phyloP scores from a whole-genome alignment of 2,113 vertebrate species.

The Dicaeum eximium region DNA sequence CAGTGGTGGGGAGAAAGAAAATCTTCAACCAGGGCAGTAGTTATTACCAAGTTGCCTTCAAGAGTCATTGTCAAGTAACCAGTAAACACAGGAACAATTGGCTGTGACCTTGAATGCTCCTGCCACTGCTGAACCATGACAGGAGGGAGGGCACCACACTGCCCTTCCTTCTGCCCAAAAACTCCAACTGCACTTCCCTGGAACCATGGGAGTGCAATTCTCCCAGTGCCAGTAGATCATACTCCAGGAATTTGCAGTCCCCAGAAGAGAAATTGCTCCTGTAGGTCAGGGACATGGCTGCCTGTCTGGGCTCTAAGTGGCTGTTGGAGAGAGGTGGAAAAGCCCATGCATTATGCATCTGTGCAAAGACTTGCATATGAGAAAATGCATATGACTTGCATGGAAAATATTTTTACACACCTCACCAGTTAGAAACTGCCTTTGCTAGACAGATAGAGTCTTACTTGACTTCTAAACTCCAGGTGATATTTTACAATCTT shows the following conservation, averaged over 20 bases:
- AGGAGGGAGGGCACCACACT: neutral
- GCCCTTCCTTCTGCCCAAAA: neutral
- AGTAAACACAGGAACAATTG: neutral
- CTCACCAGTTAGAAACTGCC: neutral
- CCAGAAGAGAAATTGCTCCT: neutral
- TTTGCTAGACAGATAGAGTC: neutral
- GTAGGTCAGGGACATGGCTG: neutral
- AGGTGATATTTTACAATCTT: neutral
- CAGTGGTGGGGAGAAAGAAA: neutral
- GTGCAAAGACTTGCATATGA: neutral
- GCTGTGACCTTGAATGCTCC: rapidly evolving
- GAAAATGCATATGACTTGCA: no score
- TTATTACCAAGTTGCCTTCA: neutral
- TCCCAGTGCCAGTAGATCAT: neutral
- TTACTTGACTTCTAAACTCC: neutral
- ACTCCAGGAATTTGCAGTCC: neutral
- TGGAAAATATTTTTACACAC: neutral
- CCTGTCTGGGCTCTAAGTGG: neutral
- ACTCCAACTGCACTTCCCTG: neutral
- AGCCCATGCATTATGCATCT: neutral
- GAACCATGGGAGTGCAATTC: neutral
- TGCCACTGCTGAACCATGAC: neutral
- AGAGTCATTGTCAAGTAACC: neutral
- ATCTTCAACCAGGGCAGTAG: neutral
- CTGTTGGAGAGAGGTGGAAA: neutral